A percentile compares a stretch with the other conserved stretches of the same genome.
Evolutionary conservation across 1,140 invertebrate genomes (phyloP).

Genomic region (Cephus cinctus): DNA sequence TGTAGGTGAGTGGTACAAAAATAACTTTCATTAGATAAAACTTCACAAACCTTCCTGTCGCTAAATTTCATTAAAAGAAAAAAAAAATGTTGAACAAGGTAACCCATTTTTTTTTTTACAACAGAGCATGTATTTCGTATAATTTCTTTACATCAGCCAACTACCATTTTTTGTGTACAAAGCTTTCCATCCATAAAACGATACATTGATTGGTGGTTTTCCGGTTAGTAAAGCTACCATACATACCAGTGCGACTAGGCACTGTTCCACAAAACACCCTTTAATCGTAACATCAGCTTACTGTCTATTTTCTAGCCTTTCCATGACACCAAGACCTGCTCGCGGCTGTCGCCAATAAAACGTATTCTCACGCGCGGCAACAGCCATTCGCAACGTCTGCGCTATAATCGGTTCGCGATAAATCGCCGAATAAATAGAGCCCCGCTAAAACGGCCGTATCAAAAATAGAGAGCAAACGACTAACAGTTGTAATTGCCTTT

Average conservation of each 20-base stretch:
- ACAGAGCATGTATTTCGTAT: conserved; percentile 38
- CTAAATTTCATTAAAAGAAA: background rate
- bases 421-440: background rate
- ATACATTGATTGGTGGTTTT: conserved; percentile 26
- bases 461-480: conserved; percentile 55
- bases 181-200: conserved; percentile 32
- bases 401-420: background rate
- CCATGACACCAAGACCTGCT: background rate
- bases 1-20: too few relatives aligned
- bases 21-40: too few relatives aligned
- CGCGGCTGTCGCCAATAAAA: background rate
- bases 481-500: conserved; percentile 24
- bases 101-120: conserved; percentile 14
- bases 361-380: background rate
- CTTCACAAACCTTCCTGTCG: too few relatives aligned
- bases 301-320: conserved; percentile 10
- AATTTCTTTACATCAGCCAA: conserved; percentile 35
- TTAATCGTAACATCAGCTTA: conserved; percentile 1
- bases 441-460: conserved; percentile 33
- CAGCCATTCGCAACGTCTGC: background rate
- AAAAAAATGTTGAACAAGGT: background rate
- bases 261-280: background rate
- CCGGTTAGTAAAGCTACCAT: conserved; percentile 14
- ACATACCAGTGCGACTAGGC: conserved; percentile 6
- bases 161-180: conserved; percentile 32